These are phyloP conservation scores for Eira barbara DNA, from an alignment of 2,113 vertebrate species.

Conservation along the genomic window DNA sequence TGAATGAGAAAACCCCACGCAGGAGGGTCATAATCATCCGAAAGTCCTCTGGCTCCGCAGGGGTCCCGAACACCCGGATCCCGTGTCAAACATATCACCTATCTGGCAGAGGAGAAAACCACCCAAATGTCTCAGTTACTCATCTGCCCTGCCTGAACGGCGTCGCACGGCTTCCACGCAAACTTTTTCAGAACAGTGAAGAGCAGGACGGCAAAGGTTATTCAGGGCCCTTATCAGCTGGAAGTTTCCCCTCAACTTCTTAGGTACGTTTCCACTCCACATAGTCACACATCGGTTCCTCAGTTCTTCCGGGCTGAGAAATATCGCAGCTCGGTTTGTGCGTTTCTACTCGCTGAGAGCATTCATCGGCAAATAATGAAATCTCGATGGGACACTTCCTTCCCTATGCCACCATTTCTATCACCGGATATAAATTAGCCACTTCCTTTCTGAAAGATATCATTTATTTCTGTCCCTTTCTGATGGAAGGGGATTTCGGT, in stretches of 20 bases:
- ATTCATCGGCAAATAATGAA: constrained; percentile 48
- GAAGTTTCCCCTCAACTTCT: not conserved
- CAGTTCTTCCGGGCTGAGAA: constrained; percentile 22
- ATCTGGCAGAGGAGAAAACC: rapidly evolving
- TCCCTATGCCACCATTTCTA: constrained; percentile 21
- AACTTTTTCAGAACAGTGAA: not conserved
- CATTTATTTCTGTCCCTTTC: constrained; percentile 37
- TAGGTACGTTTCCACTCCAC: not conserved
- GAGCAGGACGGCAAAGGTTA: not conserved
- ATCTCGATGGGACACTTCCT: constrained; percentile 25
- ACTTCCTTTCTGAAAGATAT: constrained; percentile 53
- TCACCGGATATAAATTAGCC: constrained; percentile 32
- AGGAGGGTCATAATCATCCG: not conserved
- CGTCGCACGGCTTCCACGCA: not conserved
- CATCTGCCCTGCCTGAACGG: not conserved
- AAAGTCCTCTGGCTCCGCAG: not conserved
- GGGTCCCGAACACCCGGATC: rapidly evolving
- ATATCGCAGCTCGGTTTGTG: not conserved
- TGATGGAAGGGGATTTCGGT: not conserved
- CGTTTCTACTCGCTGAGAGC: not conserved
- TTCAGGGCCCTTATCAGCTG: not conserved
- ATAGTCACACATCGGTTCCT: not conserved
- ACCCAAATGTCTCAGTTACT: not conserved
- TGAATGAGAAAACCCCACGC: not conserved
- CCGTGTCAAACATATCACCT: not conserved